Evolutionary conservation across 2,888 invertebrate genomes (phyloP).

Genomic region (Archaeoteleia sp.): DNA sequence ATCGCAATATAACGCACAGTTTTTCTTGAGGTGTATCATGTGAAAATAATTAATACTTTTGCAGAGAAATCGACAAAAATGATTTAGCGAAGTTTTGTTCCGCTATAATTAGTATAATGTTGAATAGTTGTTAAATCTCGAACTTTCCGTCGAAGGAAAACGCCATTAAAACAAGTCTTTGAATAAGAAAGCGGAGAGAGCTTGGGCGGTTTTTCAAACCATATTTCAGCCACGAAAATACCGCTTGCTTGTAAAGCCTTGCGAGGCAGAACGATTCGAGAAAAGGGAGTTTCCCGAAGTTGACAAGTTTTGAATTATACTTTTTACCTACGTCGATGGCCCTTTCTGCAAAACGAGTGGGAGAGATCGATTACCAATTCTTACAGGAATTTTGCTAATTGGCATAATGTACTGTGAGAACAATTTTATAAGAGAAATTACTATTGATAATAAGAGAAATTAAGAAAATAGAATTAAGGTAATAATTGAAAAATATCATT

Average conservation of each 20-base stretch:
- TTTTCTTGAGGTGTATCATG: too few relatives aligned
- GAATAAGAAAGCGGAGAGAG: constrained; percentile 33
- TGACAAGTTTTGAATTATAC: constrained; percentile 42
- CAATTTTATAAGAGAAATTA: too few relatives aligned
- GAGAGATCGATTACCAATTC: constrained; percentile 9
- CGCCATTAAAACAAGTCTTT: constrained; percentile 31
- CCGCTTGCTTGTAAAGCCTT: constrained; percentile 1
- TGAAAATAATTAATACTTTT: too few relatives aligned
- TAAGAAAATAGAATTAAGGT: too few relatives aligned
- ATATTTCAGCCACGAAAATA: constrained; percentile 30
- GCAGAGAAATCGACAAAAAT: too few relatives aligned
- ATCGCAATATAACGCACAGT: too few relatives aligned
- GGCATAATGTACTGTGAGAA: too few relatives aligned
- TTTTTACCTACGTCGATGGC: constrained; percentile 23
- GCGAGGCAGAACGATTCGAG: constrained; percentile 8
- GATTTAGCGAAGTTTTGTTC: constrained; percentile 15
- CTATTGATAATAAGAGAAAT: too few relatives aligned
- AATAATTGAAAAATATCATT: too few relatives aligned
- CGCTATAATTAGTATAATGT: constrained; percentile 30
- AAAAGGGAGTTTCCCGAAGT: constrained; percentile 18
- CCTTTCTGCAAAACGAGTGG: constrained; percentile 7
- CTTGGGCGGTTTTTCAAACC: constrained; percentile 28
- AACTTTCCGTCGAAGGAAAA: constrained; percentile 20
- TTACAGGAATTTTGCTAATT: constrained; percentile 30
- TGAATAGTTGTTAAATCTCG: constrained; percentile 10